Evolutionary conservation across 1,140 invertebrate species (phyloP), one percentile per base, ranked within the genome.

Genomic region (Manduca sexta): DNA sequence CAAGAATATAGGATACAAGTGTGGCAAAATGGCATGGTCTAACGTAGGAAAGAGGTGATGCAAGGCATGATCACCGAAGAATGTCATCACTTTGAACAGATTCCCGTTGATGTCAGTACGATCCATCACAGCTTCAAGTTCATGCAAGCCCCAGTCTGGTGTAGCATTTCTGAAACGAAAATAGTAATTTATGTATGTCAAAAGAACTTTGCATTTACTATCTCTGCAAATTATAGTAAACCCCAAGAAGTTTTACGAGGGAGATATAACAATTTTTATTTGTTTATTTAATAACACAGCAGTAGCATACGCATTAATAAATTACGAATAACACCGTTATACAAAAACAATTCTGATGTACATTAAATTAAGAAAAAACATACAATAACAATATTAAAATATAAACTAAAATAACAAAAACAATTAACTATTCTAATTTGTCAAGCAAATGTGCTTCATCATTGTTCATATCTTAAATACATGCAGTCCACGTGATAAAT

Each of bases 41-140:
- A 97, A 68, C 0, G 93, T 94, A 0, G 94, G 95, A 60, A 96
- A 91, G 5, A 97, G 80, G 80, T 96, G 95, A 69, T 96, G 94
- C 0, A 96, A 77, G 0, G 87, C 81, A 69, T 97, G 80, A 34
- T 93, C 91, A 12, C 94, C 94, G 57, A 94, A 96, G 64, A 91
- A 89, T 0, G 90, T 92, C 42, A 95, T 63, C 3, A 90, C 89
- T 15, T 92, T 73, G 51, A 94, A 92, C 17, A 90, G 76, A n/a
- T 87, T 91, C 1, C 89, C 87, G 15, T 90, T 91, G n/a, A 94
- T 86, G 12, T 94, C 90, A 0, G 84, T 81, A 18, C 93, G 88
- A 59, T 94, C 93, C 53, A 91, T 88, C 0, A 93, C 90, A 0
- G 94, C 89, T 74, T 95, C 92, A 39, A 95, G 56, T 83, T 95